A percentile compares a stretch with the other conserved stretches of the same genome.
phyloP scores from a whole-genome alignment of 1,140 invertebrate genomes.

The Medauroidea extradentata region DNA sequence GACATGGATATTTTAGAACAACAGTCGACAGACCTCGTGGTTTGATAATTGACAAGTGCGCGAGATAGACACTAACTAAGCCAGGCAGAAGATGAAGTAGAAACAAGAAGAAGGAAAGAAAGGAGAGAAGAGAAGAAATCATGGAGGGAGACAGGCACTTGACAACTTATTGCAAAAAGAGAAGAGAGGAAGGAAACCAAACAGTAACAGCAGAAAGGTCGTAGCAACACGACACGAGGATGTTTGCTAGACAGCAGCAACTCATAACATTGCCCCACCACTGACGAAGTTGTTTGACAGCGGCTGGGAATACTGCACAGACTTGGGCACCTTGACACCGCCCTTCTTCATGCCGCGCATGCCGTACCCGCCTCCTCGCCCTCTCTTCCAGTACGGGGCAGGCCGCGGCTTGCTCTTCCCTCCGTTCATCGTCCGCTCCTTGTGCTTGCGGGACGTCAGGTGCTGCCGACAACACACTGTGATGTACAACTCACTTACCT shows the following conservation, averaged over 20 bases:
- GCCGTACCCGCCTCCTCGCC: neutral
- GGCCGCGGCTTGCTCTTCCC: conserved; percentile 1
- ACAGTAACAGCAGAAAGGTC: neutral
- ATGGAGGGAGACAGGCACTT: too few species aligned
- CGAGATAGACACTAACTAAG: too few species aligned
- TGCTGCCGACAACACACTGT: conserved; percentile 9
- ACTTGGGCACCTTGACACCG: conserved; percentile 1
- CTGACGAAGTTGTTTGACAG: conserved; percentile 9
- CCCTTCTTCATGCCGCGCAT: conserved; percentile 2
- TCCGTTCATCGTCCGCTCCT: conserved; percentile 5
- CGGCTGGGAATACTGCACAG: conserved; percentile 5
- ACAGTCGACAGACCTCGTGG: too few species aligned
- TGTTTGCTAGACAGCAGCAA: neutral
- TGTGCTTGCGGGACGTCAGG: conserved; percentile 9
- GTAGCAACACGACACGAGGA: neutral
- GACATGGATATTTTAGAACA: too few species aligned
- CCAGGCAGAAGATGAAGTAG: too few species aligned
- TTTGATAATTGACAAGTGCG: too few species aligned
- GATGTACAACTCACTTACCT: too few species aligned
- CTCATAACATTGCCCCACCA: conserved; percentile 7
- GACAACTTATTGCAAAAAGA: too few species aligned
- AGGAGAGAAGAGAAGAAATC: too few species aligned
- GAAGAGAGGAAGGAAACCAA: neutral
- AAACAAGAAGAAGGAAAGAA: too few species aligned
- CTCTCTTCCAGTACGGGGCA: conserved; percentile 7